Evolutionary conservation across 2,797 vertebrate species (phyloP), one percentile per base, ranked within the genome.

Genomic region (Falco cherrug): DNA sequence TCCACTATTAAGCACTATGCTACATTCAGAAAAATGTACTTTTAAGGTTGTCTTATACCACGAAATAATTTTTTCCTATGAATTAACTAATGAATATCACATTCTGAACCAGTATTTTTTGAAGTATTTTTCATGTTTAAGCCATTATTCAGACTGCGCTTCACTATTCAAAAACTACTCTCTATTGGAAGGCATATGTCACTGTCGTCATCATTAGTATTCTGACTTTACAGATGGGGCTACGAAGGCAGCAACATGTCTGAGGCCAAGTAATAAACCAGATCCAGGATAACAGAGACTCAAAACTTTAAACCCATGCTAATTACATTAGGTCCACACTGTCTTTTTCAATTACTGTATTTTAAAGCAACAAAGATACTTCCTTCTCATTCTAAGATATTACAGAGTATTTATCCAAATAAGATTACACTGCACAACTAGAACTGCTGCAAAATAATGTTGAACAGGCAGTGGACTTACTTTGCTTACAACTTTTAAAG

Each of bases 291-390:
- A n/a, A 82, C 33, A 82, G 43, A 68, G 15, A 79, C 43, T 54
- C 16, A 5, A 25, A 59, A 90, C 60, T 85, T 56, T 56, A 50
- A 88, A 35, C 53, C 20, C 43, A 37, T 68, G 41, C 53, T 95
- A 77, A 93, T 89, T 48, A 71, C 73, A 91, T 67, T 64, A 86
- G 50, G 48, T 33, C 53, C 3, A 4, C 13, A 48, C 29, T 90
- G 65, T 84, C 85, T 39, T 69, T 77, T 69, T 65, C 67, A 94
- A 92, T 94, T 65, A 64, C 37, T 70, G 39, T 39, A 24, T 61
- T 95, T 81, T 63, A 82, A 87, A 95, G 63, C 43, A 87, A 87
- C 70, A 68, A 77, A 90, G 57, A 78, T 29, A n/a, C 26, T 88
- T 81, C 45, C 71, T 85, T 83, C 45, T 56, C n/a, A 60, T 77